These are phyloP conservation scores for Marisa cornuarietis DNA, from an alignment of 1,140 invertebrate species.

Conservation along the genomic window DNA sequence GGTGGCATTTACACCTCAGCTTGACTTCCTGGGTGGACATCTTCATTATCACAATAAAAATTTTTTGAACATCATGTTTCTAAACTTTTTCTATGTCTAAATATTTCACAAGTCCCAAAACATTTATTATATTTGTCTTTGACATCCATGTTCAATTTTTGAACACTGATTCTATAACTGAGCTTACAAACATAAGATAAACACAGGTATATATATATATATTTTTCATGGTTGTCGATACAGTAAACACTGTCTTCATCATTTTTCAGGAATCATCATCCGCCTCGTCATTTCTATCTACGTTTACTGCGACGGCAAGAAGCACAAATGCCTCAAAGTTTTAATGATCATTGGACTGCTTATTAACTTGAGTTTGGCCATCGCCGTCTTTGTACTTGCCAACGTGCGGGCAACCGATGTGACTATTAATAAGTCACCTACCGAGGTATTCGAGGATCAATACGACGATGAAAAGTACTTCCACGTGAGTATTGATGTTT, in stretches of 20 bases:
- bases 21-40: too few species aligned
- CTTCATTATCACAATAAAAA: too few species aligned
- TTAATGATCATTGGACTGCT: constrained; percentile 52
- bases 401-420: constrained; percentile 6
- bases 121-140: too few species aligned
- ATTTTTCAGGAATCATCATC: too few species aligned
- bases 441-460: constrained; percentile 43
- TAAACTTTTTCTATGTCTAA: not conserved
- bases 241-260: too few species aligned
- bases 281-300: too few species aligned
- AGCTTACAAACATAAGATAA: too few species aligned
- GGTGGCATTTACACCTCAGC: too few species aligned
- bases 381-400: constrained; percentile 46
- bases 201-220: too few species aligned
- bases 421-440: constrained; percentile 26
- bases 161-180: too few species aligned
- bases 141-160: too few species aligned
- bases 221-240: too few species aligned
- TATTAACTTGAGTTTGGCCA: constrained; percentile 36
- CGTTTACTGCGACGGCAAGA: not conserved
- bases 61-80: not conserved
- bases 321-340: not conserved
- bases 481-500: constrained; percentile 24
- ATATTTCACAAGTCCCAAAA: not conserved
- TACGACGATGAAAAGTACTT: constrained; percentile 54